Conservation (phyloP, 1,140 invertebrate species). For the Lineus longissimus region DNA sequence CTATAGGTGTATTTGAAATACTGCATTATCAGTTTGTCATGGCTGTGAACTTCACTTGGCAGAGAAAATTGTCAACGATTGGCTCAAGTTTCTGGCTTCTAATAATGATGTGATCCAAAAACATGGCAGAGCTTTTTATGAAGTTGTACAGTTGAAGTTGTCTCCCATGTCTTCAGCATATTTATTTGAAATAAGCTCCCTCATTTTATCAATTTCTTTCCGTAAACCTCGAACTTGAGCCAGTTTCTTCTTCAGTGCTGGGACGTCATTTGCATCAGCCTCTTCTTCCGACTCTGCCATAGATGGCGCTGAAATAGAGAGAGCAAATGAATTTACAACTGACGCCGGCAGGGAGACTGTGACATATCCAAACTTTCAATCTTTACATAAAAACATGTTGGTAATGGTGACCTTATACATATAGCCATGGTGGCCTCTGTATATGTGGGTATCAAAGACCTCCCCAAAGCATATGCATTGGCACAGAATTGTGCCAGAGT, state of each 20-base stretch:
- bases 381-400: too few species aligned
- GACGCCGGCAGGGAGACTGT: not conserved
- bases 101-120: too few species aligned
- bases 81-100: too few species aligned
- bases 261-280: conserved; percentile 1
- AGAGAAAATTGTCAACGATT: too few species aligned
- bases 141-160: conserved; percentile 39
- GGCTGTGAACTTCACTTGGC: too few species aligned
- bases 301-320: conserved; percentile 1
- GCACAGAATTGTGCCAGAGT: not conserved
- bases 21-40: too few species aligned
- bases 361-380: not conserved
- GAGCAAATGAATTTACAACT: not conserved
- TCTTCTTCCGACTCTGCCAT: not conserved
- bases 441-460: not conserved
- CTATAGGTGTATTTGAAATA: too few species aligned
- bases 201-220: conserved; percentile 37
- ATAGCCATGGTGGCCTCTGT: not conserved
- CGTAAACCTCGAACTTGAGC: conserved; percentile 31
- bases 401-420: not conserved
- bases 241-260: conserved; percentile 31
- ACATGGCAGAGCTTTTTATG: too few species aligned
- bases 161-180: conserved; percentile 47
- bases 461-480: not conserved
- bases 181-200: conserved; percentile 41